Conservation (phyloP, 2,113 vertebrate species). For the Embiotoca jacksoni region DNA sequence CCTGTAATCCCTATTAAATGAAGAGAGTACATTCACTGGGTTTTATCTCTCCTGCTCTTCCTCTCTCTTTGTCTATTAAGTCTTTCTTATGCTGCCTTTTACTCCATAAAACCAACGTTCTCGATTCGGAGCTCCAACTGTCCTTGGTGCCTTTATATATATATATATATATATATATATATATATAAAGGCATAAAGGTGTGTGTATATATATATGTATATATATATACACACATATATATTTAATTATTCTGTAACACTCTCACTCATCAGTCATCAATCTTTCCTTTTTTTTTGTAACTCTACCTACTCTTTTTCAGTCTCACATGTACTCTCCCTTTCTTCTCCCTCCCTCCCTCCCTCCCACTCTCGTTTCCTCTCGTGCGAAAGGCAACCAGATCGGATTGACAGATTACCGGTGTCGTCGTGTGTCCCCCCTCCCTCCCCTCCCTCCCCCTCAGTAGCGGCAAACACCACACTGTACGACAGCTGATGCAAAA, state of each 20-base stretch:
- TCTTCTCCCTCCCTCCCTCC: neutral
- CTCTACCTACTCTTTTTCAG: slow-evolving; percentile 27
- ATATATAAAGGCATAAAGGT: too few relatives aligned
- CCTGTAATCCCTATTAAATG: slow-evolving; percentile 79
- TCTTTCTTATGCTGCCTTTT: slow-evolving; percentile 63
- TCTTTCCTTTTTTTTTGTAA: slow-evolving; percentile 16
- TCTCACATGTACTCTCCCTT: slow-evolving; percentile 13
- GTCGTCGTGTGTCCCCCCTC: slow-evolving; percentile 36
- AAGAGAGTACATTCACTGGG: slow-evolving; percentile 66
- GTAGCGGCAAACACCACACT: neutral
- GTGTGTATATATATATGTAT: too few relatives aligned
- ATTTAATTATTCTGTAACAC: neutral
- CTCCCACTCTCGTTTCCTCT: slow-evolving; percentile 13
- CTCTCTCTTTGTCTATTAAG: slow-evolving; percentile 62
- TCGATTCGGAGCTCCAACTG: slow-evolving; percentile 45
- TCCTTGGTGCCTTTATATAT: slow-evolving; percentile 34
- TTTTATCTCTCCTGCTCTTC: slow-evolving; percentile 60
- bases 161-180: neutral
- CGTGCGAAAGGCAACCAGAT: slow-evolving; percentile 41
- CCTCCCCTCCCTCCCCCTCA: slow-evolving; percentile 5
- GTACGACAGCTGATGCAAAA: neutral
- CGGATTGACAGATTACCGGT: slow-evolving; percentile 74
- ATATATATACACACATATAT: too few relatives aligned
- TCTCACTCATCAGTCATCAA: slow-evolving; percentile 52
- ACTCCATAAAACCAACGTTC: slow-evolving; percentile 65